Evolutionary conservation across 2,888 invertebrate genomes (phyloP).

Genomic region (Mythimna loreyi): DNA sequence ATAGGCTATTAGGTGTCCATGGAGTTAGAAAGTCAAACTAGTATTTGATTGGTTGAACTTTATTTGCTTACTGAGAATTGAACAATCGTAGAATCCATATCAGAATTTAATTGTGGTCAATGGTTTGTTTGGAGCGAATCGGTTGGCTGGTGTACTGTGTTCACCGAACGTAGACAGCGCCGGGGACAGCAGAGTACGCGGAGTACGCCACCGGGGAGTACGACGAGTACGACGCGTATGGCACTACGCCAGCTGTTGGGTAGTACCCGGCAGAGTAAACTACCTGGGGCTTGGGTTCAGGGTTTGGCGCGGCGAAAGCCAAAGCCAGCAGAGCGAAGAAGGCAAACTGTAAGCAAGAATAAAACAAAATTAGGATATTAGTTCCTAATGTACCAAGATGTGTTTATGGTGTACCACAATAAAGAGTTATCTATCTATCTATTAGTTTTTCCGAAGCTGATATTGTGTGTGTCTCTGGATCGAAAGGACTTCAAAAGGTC

Average conservation of each 20-base stretch:
- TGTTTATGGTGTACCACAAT: no score
- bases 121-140: conserved; percentile 3
- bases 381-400: no score
- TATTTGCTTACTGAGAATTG: conserved; percentile 39
- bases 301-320: conserved; percentile 86
- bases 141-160: conserved; percentile 52
- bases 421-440: no score
- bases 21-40: conserved; percentile 42
- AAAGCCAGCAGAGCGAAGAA: conserved; percentile 88
- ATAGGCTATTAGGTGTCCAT: neutral
- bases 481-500: neutral
- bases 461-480: neutral
- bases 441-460: neutral
- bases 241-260: conserved; percentile 70
- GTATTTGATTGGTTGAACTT: conserved; percentile 20
- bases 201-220: conserved; percentile 78
- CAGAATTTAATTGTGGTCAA: conserved; percentile 11
- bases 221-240: conserved; percentile 72
- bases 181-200: conserved; percentile 64
- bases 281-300: conserved; percentile 78
- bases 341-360: conserved; percentile 80
- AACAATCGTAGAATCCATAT: conserved; percentile 26
- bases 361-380: neutral
- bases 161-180: conserved; percentile 71
- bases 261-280: conserved; percentile 71